Evolutionary conservation across 2,888 invertebrate genomes (phyloP), one percentile per base, ranked within the genome.

Genomic region (Pherbina coryleti): DNA sequence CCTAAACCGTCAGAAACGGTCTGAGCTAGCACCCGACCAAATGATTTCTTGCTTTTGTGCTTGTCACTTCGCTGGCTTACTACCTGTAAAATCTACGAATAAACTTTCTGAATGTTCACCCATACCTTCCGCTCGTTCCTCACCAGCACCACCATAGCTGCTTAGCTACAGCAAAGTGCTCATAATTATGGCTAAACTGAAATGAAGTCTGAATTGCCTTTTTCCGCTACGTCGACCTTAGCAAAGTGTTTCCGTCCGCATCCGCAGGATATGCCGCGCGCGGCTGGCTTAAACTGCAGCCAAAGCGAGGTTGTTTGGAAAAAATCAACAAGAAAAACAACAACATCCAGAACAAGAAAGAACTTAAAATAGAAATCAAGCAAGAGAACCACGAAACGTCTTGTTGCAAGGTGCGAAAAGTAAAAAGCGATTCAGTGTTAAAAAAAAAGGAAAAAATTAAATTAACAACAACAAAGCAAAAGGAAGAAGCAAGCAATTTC

Each of bases 201-300:
- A 44, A 72, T 72, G 72, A 57, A 72, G 57, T 37, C 60, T 44
- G 60, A 72, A 72, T 72, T 72, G 34, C 72, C 37, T 60, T 57
- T 57, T 72, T 72, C 72, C 72, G 72, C 57, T 37, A 57, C 57
- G 60, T 60, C 72, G 72, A 72, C 72, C 72, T 72, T 22, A 72
- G 72, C 57, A 72, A 72, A 72, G 37, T 60, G 72, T 44, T 72
- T 72, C 72, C 72, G 57, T 60, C 37, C 72, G 72, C 22, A 4
- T 37, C 37, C 22, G 72, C 17, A 25, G 49, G 28, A 22, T 28
- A 14, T 44, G 67, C 19, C 19, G 5, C 37, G 60, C 19, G 5
- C 37, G 60, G 2, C 37, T 44, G 5, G 67, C 19, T 37, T 67
- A 67, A 51, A 53, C 22, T 11, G n/a, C 22, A 37, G 67, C 44